Evolutionary conservation across 2,888 invertebrate genomes (phyloP).

Genomic region (Drosophila multiciliata): DNA sequence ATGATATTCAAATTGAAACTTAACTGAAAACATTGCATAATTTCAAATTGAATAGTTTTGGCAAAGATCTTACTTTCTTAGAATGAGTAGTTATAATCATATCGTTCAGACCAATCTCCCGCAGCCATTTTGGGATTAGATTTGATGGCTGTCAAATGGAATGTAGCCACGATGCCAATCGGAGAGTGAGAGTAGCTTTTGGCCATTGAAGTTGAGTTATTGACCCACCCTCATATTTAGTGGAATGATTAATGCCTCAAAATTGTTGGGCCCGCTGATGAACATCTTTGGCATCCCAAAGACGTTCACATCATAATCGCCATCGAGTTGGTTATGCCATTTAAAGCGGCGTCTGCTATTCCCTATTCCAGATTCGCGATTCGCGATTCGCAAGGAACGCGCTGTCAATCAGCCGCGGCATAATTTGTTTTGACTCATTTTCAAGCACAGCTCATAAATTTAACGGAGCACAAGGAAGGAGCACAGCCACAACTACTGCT

Average conservation of each 20-base stretch:
- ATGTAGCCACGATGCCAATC: constrained; percentile 40
- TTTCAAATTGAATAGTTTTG: background rate
- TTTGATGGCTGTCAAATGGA: constrained; percentile 37
- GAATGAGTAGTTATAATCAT: background rate
- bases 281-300: constrained; percentile 61
- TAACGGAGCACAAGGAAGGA: constrained; percentile 28
- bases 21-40: background rate
- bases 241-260: constrained; percentile 67
- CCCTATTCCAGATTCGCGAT: background rate
- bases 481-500: constrained; percentile 15
- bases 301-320: constrained; percentile 75
- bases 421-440: constrained; percentile 82
- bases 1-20: background rate
- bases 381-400: constrained; percentile 27
- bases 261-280: constrained; percentile 66
- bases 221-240: constrained; percentile 63
- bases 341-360: constrained; percentile 30
- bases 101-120: background rate
- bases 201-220: constrained; percentile 30
- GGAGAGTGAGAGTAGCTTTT: constrained; percentile 34
- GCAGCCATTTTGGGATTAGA: constrained; percentile 1
- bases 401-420: constrained; percentile 70
- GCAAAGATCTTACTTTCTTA: background rate
- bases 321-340: constrained; percentile 3
- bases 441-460: constrained; percentile 80